These are phyloP conservation scores for Excalfactoria chinensis DNA, from an alignment of 2,113 vertebrate genomes.

Conservation along the genomic window DNA sequence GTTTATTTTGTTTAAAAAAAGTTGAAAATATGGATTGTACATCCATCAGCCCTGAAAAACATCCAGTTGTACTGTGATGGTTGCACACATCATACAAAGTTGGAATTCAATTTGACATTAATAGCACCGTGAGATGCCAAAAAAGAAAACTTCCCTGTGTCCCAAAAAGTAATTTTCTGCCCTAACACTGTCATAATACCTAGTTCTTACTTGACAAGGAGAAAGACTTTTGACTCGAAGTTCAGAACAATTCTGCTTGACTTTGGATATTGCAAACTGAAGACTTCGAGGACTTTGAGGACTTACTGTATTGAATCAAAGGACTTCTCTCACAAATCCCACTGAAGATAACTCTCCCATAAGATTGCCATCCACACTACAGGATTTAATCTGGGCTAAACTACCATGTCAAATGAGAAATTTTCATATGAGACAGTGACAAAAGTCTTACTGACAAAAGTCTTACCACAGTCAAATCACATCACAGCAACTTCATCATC, in stretches of 20 bases:
- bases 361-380: not conserved
- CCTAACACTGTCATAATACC: fast-evolving
- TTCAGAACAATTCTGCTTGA: not conserved
- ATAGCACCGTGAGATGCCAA: not conserved
- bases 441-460: not conserved
- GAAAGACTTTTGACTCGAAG: not conserved
- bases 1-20: not conserved
- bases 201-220: not conserved
- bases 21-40: not conserved
- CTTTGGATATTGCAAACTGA: not conserved
- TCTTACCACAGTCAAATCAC: not conserved
- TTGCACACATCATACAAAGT: not conserved
- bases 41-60: not conserved
- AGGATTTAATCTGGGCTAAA: not conserved
- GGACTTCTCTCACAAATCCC: fast-evolving
- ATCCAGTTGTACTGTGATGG: not conserved
- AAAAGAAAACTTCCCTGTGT: not conserved
- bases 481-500: not conserved
- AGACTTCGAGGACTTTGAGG: not conserved
- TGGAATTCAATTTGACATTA: not conserved
- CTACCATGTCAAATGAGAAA: not conserved
- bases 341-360: not conserved
- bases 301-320: not conserved
- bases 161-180: not conserved
- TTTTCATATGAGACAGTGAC: not conserved